These are phyloP conservation scores for Leucophora obtusa DNA, from an alignment of 2,888 invertebrate genomes.

Conservation along the genomic window DNA sequence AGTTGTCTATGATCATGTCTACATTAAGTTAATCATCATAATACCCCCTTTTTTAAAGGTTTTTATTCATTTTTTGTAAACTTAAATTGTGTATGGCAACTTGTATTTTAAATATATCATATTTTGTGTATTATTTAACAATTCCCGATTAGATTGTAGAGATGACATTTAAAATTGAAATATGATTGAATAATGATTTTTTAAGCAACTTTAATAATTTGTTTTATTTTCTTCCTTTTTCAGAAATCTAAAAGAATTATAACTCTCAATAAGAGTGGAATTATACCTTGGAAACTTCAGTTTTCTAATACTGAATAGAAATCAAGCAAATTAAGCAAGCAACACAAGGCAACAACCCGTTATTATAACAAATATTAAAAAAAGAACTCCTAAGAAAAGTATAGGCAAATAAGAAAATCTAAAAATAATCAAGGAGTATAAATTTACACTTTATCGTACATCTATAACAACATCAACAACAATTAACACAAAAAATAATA, in stretches of 20 bases:
- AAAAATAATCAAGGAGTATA: not conserved
- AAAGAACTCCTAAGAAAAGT: constrained; percentile 1
- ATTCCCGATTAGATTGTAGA: not conserved
- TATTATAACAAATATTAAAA: not conserved
- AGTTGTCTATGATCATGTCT: no score
- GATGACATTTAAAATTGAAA: not conserved
- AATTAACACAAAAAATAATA: not conserved
- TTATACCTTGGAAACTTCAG: constrained; percentile 63
- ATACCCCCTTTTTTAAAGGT: no score
- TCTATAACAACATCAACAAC: constrained; percentile 4
- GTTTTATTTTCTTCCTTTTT: constrained; percentile 16
- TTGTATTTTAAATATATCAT: no score
- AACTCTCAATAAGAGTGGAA: constrained; percentile 63
- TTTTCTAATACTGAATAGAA: constrained; percentile 62
- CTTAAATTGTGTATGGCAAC: no score
- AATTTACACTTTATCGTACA: not conserved
- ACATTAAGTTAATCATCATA: no score
- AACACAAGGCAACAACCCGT: constrained; percentile 19
- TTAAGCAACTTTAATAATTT: not conserved
- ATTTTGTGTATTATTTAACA: no score
- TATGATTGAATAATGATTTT: constrained; percentile 8
- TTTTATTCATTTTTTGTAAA: no score
- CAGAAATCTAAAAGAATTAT: constrained; percentile 63
- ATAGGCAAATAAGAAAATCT: not conserved
- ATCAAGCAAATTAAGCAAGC: constrained; percentile 25